These are phyloP conservation scores for Drosophila murphyi DNA, from an alignment of 1,140 invertebrate species.

Conservation along the genomic window DNA sequence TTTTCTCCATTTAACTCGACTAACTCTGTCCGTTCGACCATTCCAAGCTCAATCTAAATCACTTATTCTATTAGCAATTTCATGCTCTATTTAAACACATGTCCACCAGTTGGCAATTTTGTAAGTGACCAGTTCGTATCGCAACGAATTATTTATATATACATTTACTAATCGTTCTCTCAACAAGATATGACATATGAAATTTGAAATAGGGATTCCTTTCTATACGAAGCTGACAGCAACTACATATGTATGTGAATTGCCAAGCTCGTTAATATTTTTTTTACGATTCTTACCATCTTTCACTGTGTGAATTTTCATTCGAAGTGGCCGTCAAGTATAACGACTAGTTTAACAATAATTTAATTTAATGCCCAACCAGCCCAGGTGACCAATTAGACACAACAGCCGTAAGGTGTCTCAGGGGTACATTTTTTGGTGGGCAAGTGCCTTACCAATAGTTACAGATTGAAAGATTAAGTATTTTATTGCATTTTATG, in stretches of 20 bases:
- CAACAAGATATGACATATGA: slow-evolving; percentile 74
- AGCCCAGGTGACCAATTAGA: neutral
- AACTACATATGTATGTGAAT: slow-evolving; percentile 6
- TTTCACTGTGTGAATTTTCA: slow-evolving; percentile 82
- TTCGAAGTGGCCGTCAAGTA: slow-evolving; percentile 74
- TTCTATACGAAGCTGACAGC: slow-evolving; percentile 15
- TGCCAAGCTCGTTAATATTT: slow-evolving; percentile 8
- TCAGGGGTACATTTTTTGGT: neutral
- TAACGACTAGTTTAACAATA: slow-evolving; percentile 37
- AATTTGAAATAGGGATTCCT: slow-evolving; percentile 72
- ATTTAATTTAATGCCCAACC: slow-evolving; percentile 11
- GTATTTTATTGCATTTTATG: slow-evolving; percentile 56
- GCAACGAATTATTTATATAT: slow-evolving; percentile 13
- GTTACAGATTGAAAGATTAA: neutral
- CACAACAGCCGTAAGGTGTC: neutral
- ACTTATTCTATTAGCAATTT: slow-evolving; percentile 8
- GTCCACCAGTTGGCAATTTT: neutral
- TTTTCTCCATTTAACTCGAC: slow-evolving; percentile 43
- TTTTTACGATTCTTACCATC: slow-evolving; percentile 84
- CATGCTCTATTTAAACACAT: slow-evolving; percentile 16
- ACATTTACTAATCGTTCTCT: slow-evolving; percentile 70
- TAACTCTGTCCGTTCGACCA: slow-evolving; percentile 39
- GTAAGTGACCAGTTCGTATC: slow-evolving; percentile 28
- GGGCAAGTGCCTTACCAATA: neutral
- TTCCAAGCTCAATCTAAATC: slow-evolving; percentile 1